These are phyloP conservation scores for Protonibea diacanthus DNA, from an alignment of 2,797 vertebrate genomes.

Conservation along the genomic window DNA sequence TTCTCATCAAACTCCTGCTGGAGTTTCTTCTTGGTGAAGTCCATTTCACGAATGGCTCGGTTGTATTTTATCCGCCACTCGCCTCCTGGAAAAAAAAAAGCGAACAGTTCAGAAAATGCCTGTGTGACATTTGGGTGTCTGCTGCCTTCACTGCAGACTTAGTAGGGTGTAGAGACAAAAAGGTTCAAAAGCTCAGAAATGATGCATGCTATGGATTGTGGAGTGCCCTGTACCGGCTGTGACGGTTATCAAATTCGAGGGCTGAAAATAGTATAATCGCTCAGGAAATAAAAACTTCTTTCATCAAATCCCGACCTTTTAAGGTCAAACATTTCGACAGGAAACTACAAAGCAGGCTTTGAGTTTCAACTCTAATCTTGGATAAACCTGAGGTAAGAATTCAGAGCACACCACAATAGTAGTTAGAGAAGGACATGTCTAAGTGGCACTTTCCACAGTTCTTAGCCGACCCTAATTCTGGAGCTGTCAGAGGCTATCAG, in stretches of 20 bases:
- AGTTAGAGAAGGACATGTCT: slow-evolving; percentile 78
- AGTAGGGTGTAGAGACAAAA: slow-evolving; percentile 39
- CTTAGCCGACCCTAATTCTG: slow-evolving; percentile 82
- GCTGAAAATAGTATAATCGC: slow-evolving; percentile 67
- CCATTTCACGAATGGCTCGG: slow-evolving; percentile 92
- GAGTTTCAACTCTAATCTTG: slow-evolving; percentile 71
- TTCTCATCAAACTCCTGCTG: slow-evolving; percentile 98
- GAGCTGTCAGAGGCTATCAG: slow-evolving; percentile 85
- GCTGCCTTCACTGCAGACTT: slow-evolving; percentile 57
- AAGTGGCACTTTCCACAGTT: slow-evolving; percentile 84
- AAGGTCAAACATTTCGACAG: slow-evolving; percentile 51
- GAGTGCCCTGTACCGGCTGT: slow-evolving; percentile 42
- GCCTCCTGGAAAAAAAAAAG: slow-evolving; percentile 83
- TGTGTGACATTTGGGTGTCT: slow-evolving; percentile 71
- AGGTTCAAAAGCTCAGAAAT: slow-evolving; percentile 67
- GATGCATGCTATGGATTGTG: slow-evolving; percentile 68
- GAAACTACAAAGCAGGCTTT: slow-evolving; percentile 64
- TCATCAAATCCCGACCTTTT: slow-evolving; percentile 65
- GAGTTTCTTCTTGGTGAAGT: slow-evolving; percentile 95
- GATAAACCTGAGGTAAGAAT: slow-evolving; percentile 73
- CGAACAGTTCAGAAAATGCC: slow-evolving; percentile 54
- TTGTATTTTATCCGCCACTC: slow-evolving; percentile 97
- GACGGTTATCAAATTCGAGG: slow-evolving; percentile 63
- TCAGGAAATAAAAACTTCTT: slow-evolving; percentile 68
- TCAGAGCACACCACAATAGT: slow-evolving; percentile 74